phyloP scores from a whole-genome alignment of 2,113 vertebrate genomes.

The Merops nubicus region DNA sequence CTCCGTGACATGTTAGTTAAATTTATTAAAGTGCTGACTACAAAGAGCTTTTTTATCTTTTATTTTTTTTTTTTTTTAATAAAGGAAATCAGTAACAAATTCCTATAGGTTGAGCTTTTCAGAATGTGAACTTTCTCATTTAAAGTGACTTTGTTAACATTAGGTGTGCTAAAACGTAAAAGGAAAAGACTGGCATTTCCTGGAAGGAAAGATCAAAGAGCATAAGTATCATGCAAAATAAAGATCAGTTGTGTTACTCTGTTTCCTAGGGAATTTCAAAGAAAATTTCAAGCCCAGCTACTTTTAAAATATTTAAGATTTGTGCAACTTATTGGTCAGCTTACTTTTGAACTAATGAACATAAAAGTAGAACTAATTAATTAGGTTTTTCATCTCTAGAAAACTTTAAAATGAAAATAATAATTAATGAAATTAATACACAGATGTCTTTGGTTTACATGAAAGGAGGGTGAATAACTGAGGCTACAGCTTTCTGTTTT shows the following conservation, averaged over 20 bases:
- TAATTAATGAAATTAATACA: not conserved
- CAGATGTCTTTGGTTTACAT: not conserved
- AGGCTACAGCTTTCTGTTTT: not conserved
- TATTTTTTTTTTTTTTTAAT: not conserved
- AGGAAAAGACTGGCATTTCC: not conserved
- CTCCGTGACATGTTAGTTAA: not conserved
- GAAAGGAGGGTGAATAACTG: not conserved
- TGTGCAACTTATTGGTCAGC: not conserved
- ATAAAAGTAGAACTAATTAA: not conserved
- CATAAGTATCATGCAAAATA: not conserved
- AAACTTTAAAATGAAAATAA: not conserved
- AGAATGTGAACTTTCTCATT: not conserved
- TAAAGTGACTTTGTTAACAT: not conserved
- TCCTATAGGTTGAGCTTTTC: not conserved
- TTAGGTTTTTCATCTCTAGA: not conserved
- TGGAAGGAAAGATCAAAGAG: not conserved
- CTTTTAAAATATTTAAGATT: not conserved
- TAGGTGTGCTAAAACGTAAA: not conserved
- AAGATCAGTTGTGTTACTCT: not conserved
- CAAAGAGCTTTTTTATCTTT: not conserved
- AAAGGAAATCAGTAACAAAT: not conserved
- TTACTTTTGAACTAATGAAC: conserved; percentile 6
- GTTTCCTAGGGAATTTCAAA: not conserved
- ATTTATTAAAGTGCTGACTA: not conserved
- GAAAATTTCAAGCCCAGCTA: not conserved